Conservation (phyloP, 2,113 vertebrate species). For the Antennarius striatus region DNA sequence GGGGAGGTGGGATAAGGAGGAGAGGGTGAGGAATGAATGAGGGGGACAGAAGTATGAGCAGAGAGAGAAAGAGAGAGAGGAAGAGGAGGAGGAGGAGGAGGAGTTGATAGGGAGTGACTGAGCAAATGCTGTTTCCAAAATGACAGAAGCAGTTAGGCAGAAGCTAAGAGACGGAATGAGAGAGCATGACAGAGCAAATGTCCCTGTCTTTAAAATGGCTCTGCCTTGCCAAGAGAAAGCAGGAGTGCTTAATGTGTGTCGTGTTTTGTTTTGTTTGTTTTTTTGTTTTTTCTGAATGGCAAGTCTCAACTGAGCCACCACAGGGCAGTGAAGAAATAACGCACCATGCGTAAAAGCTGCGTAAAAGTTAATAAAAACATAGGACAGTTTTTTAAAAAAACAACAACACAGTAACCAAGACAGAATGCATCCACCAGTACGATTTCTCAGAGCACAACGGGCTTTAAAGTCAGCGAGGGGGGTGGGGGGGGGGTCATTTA, state of each 20-base stretch:
- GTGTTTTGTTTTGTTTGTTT: slow-evolving; percentile 2
- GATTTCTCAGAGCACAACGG: too few relatives aligned
- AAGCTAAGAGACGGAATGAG: slow-evolving; percentile 35
- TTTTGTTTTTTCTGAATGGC: slow-evolving; percentile 7
- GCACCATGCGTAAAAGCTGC: too few relatives aligned
- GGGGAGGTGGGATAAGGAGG: slow-evolving; percentile 2
- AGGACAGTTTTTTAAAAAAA: too few relatives aligned
- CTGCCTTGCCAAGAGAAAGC: slow-evolving; percentile 40
- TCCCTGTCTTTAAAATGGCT: slow-evolving; percentile 50
- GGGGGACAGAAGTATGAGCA: slow-evolving; percentile 12
- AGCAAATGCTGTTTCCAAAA: slow-evolving; percentile 60
- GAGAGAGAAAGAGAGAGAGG: slow-evolving; percentile 6
- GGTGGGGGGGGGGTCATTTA: too few relatives aligned
- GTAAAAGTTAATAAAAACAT: too few relatives aligned
- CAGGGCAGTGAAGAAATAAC: neutral
- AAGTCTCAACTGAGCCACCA: slow-evolving; percentile 48
- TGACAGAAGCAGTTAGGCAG: slow-evolving; percentile 56
- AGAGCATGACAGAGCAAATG: slow-evolving; percentile 63
- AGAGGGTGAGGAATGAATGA: slow-evolving; percentile 31
- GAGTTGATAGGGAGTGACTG: slow-evolving; percentile 44
- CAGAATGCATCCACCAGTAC: too few relatives aligned
- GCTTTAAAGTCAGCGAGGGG: too few relatives aligned
- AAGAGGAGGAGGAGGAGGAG: neutral
- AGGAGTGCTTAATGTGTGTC: slow-evolving; percentile 50
- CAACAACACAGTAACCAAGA: too few relatives aligned